Conservation (phyloP, 1,140 invertebrate genomes). For the Temnothorax longispinosus region DNA sequence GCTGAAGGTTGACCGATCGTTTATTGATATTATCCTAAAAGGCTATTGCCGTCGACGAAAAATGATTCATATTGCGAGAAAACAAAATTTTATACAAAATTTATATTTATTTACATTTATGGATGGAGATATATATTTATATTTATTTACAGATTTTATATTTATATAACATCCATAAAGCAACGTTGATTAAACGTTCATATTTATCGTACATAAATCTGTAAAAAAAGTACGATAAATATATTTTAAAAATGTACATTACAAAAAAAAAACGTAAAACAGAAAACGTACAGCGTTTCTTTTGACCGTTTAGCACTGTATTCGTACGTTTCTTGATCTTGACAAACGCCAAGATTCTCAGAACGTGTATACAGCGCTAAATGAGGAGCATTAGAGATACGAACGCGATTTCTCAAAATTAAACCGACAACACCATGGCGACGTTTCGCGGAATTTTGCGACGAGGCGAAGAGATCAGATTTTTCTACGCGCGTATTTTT, state of each 20-base stretch:
- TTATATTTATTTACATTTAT: conserved; percentile 15
- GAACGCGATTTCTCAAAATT: not conserved
- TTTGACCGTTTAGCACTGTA: not conserved
- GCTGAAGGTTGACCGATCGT: not conserved
- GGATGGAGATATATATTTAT: not conserved
- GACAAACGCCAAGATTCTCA: not conserved
- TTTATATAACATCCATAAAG: not conserved
- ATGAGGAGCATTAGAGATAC: not conserved
- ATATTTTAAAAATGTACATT: not conserved
- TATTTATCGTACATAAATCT: not conserved
- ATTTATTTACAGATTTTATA: conserved; percentile 1
- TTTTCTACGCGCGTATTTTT: conserved; percentile 25
- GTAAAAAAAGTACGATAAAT: not conserved
- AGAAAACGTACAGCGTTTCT: not conserved
- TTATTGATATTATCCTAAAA: not conserved
- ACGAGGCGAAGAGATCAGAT: not conserved
- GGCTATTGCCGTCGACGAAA: not conserved
- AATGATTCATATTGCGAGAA: not conserved
- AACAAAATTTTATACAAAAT: not conserved
- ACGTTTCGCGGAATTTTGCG: not conserved
- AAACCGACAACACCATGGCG: not conserved
- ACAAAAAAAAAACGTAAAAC: not conserved
- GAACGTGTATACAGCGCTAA: not conserved
- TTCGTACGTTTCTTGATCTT: not conserved
- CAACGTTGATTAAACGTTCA: not conserved